Evolutionary conservation across 2,797 vertebrate species (phyloP).

Genomic region (Perdix hodgsoniae): DNA sequence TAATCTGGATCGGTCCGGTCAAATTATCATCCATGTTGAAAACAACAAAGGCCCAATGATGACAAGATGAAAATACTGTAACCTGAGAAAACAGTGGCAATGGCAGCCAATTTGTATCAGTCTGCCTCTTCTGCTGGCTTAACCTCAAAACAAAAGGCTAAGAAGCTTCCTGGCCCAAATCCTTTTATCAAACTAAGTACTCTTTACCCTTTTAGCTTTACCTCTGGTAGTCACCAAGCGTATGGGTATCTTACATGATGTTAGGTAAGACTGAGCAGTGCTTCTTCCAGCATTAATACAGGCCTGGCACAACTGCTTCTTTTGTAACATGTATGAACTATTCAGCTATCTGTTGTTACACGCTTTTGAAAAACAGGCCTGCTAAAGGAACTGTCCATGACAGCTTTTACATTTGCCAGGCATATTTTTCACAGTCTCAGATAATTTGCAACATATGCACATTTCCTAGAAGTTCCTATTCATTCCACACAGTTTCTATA

Average conservation of each 20-base stretch:
- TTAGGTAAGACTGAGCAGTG: not conserved
- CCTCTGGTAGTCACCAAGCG: not conserved
- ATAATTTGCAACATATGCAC: not conserved
- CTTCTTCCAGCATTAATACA: not conserved
- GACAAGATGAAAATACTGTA: not conserved
- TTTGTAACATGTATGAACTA: not conserved
- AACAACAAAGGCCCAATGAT: not conserved
- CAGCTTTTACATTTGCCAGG: not conserved
- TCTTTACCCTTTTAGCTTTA: not conserved
- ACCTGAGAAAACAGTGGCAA: not conserved
- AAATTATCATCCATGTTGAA: too few relatives aligned
- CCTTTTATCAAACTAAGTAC: not conserved
- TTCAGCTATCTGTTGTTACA: not conserved
- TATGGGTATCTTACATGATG: not conserved
- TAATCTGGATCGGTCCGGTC: not conserved
- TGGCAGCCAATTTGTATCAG: not conserved
- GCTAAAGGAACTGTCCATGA: not conserved
- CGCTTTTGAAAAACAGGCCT: not conserved
- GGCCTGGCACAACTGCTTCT: not conserved
- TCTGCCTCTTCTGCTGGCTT: not conserved
- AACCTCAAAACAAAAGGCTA: not conserved
- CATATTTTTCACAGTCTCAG: not conserved
- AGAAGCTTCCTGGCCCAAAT: not conserved
- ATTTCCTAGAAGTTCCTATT: not conserved
- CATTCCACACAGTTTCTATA: not conserved